Conservation (phyloP, 1,140 invertebrate genomes). For the Pogonognathellus flavescens region DNA sequence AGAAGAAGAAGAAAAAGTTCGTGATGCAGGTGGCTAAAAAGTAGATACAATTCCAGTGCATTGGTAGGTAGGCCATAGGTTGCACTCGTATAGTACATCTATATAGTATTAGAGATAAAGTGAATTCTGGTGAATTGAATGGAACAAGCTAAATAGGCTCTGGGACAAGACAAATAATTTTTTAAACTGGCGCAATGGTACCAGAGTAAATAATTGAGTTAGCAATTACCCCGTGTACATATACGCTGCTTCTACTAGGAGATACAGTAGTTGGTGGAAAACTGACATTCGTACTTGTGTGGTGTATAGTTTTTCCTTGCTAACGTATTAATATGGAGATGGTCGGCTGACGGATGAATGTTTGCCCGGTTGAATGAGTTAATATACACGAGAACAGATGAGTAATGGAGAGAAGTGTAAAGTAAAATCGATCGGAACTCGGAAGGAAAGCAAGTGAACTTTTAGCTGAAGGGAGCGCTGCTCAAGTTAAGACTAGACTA, state of each 20-base stretch:
- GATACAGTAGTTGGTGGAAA: neutral
- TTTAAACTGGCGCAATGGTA: conserved; percentile 1
- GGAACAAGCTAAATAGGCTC: neutral
- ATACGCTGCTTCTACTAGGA: neutral
- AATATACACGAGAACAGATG: conserved; percentile 22
- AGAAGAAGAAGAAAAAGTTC: no score
- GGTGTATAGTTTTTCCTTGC: neutral
- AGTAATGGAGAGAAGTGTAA: conserved; percentile 36
- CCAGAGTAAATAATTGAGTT: neutral
- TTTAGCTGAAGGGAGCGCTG: neutral
- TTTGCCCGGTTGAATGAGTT: conserved; percentile 36
- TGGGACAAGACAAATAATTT: conserved; percentile 5
- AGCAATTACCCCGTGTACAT: neutral
- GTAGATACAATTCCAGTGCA: no score
- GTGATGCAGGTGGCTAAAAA: no score
- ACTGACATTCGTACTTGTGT: neutral
- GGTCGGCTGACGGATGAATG: conserved; percentile 8
- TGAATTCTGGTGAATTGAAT: no score
- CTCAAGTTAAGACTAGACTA: neutral
- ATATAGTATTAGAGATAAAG: no score
- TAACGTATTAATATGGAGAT: conserved; percentile 3
- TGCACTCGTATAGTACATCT: no score
- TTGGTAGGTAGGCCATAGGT: no score
- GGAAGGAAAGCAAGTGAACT: conserved; percentile 16
- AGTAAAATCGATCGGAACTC: conserved; percentile 41